These are phyloP conservation scores for Syrista parreyssii DNA, from an alignment of 2,888 invertebrate genomes.

Conservation along the genomic window DNA sequence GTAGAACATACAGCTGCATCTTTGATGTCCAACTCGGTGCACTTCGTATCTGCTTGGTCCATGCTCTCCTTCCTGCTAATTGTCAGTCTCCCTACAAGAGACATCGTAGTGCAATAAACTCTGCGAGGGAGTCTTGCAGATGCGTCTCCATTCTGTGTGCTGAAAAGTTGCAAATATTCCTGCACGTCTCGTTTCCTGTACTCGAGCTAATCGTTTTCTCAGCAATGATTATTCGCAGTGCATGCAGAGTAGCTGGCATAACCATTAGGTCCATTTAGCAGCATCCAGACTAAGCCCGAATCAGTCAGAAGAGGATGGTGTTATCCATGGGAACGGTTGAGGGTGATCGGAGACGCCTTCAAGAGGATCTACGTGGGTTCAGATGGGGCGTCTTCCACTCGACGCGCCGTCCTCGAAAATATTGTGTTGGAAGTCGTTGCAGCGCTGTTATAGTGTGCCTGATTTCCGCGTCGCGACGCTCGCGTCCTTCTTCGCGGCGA, in stretches of 20 bases:
- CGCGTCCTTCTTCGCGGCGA: slow-evolving; percentile 14
- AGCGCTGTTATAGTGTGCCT: slow-evolving; percentile 33
- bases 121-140: neutral
- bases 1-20: neutral
- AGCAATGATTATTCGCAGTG: neutral
- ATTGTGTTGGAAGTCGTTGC: neutral
- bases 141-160: neutral
- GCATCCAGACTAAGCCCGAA: too few relatives aligned
- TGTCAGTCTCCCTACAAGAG: neutral
- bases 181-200: neutral
- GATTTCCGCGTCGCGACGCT: slow-evolving; percentile 44
- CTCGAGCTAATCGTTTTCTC: neutral
- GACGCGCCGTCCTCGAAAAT: neutral
- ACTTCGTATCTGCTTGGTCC: neutral
- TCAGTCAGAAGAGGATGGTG: neutral
- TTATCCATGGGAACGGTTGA: neutral
- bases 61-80: neutral
- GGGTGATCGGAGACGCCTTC: neutral
- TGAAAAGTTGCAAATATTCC: neutral
- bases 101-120: neutral
- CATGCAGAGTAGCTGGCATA: too few relatives aligned
- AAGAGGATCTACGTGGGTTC: neutral
- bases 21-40: neutral
- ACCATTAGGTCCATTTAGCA: too few relatives aligned
- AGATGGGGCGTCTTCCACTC: neutral